Evolutionary conservation across 2,113 vertebrate species (phyloP), one percentile per base, ranked within the genome.

Genomic region (Cyprinodon brontotheroides): DNA sequence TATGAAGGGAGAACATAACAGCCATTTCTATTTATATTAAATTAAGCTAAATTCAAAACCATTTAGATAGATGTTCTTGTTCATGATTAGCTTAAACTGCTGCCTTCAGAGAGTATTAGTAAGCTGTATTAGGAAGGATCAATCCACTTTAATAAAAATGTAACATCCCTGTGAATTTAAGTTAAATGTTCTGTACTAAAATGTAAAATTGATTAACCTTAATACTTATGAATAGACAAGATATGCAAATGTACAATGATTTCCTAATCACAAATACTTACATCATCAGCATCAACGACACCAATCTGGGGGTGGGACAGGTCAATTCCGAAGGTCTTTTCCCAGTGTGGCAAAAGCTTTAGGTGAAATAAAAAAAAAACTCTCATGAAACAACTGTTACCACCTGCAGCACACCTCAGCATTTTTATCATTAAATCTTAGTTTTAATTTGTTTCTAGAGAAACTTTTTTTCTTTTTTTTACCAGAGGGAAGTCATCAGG

Each of bases 401-500:
- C 17, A 70, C 3, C 12, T 13, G 63, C 36, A 43, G 20, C 70
- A 12, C 62, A 41, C 14, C 5, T 37, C 5, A 47, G 7, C 3
- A 7, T n/a, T 10, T 47, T n/a, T 29, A 10, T 39, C n/a, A 13
- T 47, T 66, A 38, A 22, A 63, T 59, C 4, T 4, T 53, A 38
- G 8, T 43, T 48, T 15, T 57, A 15, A n/a, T n/a, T 12, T 39
- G 15, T 68, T 61, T 47, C n/a, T 50, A 11, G 3, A 10, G 65
- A 29, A 5, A 12, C 60, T n/a, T 11, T 41, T 45, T 11, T 60
- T 6, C 2, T 81, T 78, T 88, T 91, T 81, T 77, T 88, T 91
- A 98, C 96, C 95, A 98, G 87, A 0, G 96, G 96, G 89, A 98
- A 98, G 80, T 98, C 96, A n/a, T 98, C 96, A 0, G 97, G 97